phyloP scores from a whole-genome alignment of 2,113 vertebrate species.

The Ictalurus furcatus region DNA sequence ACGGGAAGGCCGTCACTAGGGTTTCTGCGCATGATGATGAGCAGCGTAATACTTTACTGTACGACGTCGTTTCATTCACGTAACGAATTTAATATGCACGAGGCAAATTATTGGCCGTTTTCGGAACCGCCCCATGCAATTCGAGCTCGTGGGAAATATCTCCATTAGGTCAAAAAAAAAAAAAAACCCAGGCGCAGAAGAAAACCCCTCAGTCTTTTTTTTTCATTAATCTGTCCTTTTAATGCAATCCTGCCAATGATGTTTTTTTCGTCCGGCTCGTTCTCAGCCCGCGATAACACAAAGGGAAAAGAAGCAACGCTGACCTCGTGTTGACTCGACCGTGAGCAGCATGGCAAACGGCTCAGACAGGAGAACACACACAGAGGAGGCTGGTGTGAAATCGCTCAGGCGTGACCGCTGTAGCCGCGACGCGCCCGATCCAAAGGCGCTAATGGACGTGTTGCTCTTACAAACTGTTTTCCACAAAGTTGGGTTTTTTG shows the following conservation, averaged over 20 bases:
- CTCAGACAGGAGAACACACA: slow-evolving; percentile 29
- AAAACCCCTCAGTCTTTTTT: slow-evolving; percentile 2
- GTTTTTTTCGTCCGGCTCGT: background rate
- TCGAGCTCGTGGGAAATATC: background rate
- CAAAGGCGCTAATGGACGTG: background rate
- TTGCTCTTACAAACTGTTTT: background rate
- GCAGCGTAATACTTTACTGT: background rate
- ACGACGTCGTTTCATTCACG: background rate
- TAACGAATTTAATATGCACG: background rate
- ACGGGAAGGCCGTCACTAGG: background rate
- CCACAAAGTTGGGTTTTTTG: background rate
- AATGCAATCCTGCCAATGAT: background rate
- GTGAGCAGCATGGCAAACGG: slow-evolving; percentile 46
- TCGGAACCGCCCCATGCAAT: background rate
- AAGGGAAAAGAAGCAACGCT: slow-evolving; percentile 27
- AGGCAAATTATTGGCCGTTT: background rate
- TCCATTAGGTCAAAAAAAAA: background rate
- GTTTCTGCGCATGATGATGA: slow-evolving; percentile 4
- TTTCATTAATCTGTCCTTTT: slow-evolving; percentile 24
- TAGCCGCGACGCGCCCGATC: background rate
- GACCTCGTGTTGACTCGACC: slow-evolving; percentile 9
- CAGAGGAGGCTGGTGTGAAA: background rate
- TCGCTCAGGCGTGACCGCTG: background rate
- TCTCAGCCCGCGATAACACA: background rate
- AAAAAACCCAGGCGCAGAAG: background rate